A percentile compares a stretch with the other conserved stretches of the same genome.
phyloP scores from a whole-genome alignment of 1,140 invertebrate genomes.

The Apis laboriosa region DNA sequence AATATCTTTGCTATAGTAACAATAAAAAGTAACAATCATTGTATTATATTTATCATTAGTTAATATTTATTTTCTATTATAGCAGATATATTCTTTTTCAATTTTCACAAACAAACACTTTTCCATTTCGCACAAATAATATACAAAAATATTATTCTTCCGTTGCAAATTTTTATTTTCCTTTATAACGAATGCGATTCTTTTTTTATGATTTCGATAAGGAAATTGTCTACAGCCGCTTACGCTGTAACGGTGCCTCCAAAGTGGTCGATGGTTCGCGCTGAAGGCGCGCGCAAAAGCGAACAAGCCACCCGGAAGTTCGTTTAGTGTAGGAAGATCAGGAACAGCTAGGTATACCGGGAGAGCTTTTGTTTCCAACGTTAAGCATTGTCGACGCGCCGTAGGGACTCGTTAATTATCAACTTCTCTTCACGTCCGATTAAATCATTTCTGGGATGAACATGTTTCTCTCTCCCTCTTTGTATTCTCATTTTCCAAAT shows the following conservation, averaged over 20 bases:
- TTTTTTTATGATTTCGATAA: neutral
- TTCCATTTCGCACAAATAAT: too few species aligned
- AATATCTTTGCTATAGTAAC: too few species aligned
- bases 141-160: neutral
- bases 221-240: constrained; percentile 15
- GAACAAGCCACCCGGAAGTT: constrained; percentile 46
- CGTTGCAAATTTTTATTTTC: too few species aligned
- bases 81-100: too few species aligned
- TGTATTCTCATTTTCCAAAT: neutral
- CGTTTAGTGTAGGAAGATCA: constrained; percentile 43
- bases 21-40: too few species aligned
- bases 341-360: constrained; percentile 10
- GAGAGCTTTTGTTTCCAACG: constrained; percentile 39
- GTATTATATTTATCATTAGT: too few species aligned
- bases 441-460: neutral
- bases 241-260: constrained; percentile 23
- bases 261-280: constrained; percentile 5
- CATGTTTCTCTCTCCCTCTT: neutral
- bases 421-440: constrained; percentile 24
- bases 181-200: neutral
- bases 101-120: too few species aligned
- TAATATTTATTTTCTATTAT: too few species aligned
- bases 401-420: constrained; percentile 43
- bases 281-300: constrained; percentile 8
- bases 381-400: constrained; percentile 23